These are phyloP conservation scores for Pelagia noctiluca DNA, from an alignment of 30 jellyfish, hydroid and myxozoan species.

Conservation along the genomic window DNA sequence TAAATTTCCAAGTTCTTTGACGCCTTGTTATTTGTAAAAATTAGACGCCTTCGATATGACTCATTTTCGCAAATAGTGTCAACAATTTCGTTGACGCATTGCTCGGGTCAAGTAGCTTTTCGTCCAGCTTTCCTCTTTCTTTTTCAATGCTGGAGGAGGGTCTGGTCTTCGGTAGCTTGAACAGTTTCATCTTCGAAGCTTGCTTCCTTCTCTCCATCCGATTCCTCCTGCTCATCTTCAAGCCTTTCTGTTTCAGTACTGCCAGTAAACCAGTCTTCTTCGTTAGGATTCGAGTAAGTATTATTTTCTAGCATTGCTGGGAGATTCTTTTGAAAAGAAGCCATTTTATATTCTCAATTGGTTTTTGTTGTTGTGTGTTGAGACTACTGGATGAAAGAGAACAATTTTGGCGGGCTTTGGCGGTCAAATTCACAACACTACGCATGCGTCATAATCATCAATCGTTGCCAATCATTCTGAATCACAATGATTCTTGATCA, in stretches of 20 bases:
- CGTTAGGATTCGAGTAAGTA: too few species aligned
- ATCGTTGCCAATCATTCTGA: too few species aligned
- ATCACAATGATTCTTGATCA: too few species aligned
- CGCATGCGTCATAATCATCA: too few species aligned
- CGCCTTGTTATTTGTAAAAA: too few species aligned
- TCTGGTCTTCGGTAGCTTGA: constrained; percentile 17
- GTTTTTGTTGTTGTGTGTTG: neutral
- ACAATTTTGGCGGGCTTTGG: too few species aligned
- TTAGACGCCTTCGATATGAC: constrained; percentile 21
- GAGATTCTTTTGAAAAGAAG: neutral
- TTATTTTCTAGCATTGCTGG: constrained; percentile 14
- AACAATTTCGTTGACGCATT: constrained; percentile 11
- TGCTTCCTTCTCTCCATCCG: neutral
- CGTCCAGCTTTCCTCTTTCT: constrained; percentile 9
- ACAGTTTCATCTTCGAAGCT: neutral
- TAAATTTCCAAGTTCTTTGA: too few species aligned
- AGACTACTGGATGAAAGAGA: neutral
- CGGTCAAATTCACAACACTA: too few species aligned
- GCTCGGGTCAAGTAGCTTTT: constrained; percentile 22
- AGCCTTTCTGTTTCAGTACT: too few species aligned
- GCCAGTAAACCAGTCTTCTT: too few species aligned
- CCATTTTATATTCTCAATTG: neutral
- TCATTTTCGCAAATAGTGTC: constrained; percentile 18
- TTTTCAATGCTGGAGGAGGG: neutral
- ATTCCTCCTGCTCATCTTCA: neutral